Evolutionary conservation across 2,888 invertebrate species (phyloP), one percentile per base, ranked within the genome.

Genomic region (Meganola albula): DNA sequence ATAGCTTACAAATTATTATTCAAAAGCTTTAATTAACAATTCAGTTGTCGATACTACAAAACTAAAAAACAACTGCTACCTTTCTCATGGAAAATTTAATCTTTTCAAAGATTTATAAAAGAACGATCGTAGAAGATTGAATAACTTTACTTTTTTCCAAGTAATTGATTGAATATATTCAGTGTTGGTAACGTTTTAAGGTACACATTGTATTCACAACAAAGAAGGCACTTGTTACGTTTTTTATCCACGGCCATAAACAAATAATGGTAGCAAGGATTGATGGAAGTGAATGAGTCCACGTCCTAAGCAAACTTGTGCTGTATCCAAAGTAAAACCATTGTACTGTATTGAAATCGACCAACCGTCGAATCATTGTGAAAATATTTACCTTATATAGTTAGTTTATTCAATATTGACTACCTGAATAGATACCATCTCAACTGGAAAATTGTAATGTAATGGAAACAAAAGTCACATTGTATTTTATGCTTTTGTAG

Each of bases 231-330:
- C 53, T 55, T 74, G 48, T 48, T 61, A 50, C 68, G 52, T 70
- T 78, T 63, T 43, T 48, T 49, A 38, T 51, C 63, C 50, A 44
- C 53, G 37, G 32, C 39, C 44, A 54, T 70, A 63, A 70, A 74
- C 75, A 82, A 77, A 79, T 80, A 80, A 77, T 71, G 65, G 70
- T 51, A 69, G 65, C 61, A 64, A 70, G 74, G 76, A 74, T 77
- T 77, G 75, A 75, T 73, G 70, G 64, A 61, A 67, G 66, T 52
- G 74, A 75, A 71, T 66, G 69, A 70, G 65, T 72, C 62, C 63
- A 67, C 66, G 68, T 78, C 79, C 78, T 80, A 77, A 78, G 67
- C 65, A 78, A 80, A 82, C 76, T 70, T 65, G 49, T 58, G 64
- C 63, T 60, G 70, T 63, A 74, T 70, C 67, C 60, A 50, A 67